phyloP scores from a whole-genome alignment of 1,140 invertebrate genomes.

The Rhizoglyphus robini region DNA sequence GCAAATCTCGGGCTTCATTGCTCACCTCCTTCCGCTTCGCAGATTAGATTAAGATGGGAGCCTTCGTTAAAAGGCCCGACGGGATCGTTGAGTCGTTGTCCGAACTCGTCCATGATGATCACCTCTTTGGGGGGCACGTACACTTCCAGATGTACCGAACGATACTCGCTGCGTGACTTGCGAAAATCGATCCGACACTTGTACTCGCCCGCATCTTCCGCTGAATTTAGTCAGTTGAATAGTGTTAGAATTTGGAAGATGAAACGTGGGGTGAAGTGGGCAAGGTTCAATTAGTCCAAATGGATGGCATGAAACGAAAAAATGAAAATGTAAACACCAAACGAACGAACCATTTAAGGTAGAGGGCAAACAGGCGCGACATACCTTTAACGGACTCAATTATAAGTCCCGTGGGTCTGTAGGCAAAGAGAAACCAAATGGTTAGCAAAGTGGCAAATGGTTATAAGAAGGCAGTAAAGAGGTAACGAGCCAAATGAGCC shows the following conservation, averaged over 20 bases:
- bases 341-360: too few relatives aligned
- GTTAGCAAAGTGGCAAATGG: neutral
- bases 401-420: slow-evolving; percentile 24
- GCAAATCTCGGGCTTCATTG: too few relatives aligned
- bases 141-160: slow-evolving; percentile 65
- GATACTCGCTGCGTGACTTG: slow-evolving; percentile 67
- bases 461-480: too few relatives aligned
- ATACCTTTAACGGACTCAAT: slow-evolving; percentile 25
- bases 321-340: too few relatives aligned
- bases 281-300: too few relatives aligned
- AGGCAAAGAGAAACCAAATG: neutral
- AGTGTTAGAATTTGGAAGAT: too few relatives aligned
- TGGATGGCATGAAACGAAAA: too few relatives aligned
- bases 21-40: slow-evolving; percentile 76
- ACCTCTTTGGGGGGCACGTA: slow-evolving; percentile 67
- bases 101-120: slow-evolving; percentile 66
- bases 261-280: too few relatives aligned
- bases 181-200: slow-evolving; percentile 74
- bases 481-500: too few relatives aligned
- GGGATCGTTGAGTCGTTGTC: slow-evolving; percentile 57
- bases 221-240: neutral
- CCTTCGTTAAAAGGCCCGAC: slow-evolving; percentile 76
- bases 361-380: neutral
- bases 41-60: slow-evolving; percentile 60
- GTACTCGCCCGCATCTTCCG: slow-evolving; percentile 58